phyloP scores from a whole-genome alignment of 2,113 vertebrate genomes.

The Gymnarchus niloticus region DNA sequence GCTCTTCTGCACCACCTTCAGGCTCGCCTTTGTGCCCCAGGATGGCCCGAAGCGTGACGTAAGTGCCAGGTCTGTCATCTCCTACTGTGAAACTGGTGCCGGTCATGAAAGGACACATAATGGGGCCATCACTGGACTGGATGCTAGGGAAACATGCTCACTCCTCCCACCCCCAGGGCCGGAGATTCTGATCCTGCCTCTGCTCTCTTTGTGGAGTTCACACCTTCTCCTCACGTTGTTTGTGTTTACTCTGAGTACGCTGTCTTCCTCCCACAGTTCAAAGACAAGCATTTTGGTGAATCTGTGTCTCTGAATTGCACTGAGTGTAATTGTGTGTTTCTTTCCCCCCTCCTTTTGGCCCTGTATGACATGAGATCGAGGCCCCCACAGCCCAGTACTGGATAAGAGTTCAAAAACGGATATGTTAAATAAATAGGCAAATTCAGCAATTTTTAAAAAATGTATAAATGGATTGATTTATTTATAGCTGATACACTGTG shows the following conservation, averaged over 20 bases:
- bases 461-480: no score
- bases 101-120: background rate
- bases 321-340: no score
- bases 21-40: constrained; percentile 76
- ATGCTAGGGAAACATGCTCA: background rate
- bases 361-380: no score
- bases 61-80: constrained; percentile 35
- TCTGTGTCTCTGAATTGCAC: background rate
- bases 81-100: background rate
- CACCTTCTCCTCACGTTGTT: background rate
- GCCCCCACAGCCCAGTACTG: no score
- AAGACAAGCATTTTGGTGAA: background rate
- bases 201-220: background rate
- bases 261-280: background rate
- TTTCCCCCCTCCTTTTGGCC: no score
- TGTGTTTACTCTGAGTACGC: background rate
- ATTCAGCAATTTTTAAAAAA: no score
- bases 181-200: background rate
- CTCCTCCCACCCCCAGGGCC: background rate
- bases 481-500: no score
- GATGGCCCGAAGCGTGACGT: constrained; percentile 59
- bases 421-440: no score
- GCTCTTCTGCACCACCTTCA: constrained; percentile 78
- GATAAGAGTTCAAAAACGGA: no score
- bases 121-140: background rate